phyloP scores from a whole-genome alignment of 2,888 invertebrate species.

The Lepidochrysops patricia region DNA sequence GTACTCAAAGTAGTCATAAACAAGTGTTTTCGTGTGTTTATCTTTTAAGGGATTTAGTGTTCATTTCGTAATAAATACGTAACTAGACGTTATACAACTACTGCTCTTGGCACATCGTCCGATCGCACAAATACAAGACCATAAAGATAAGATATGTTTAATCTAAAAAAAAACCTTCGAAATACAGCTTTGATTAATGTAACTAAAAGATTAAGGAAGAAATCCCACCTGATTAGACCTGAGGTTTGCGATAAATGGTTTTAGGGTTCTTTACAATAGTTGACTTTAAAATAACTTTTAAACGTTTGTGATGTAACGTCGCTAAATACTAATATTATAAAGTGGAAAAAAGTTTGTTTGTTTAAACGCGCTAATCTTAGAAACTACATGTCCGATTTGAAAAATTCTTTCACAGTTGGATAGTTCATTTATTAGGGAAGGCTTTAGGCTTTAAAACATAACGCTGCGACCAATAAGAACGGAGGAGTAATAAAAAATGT shows the following conservation, averaged over 20 bases:
- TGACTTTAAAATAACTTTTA: no score
- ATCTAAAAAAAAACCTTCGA: constrained; percentile 45
- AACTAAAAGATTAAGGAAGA: constrained; percentile 41
- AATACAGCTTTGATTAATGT: constrained; percentile 58
- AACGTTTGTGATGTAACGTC: no score
- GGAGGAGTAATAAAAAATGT: no score
- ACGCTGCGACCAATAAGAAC: no score
- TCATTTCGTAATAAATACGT: constrained; percentile 6
- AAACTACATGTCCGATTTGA: no score
- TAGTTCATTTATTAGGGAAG: no score
- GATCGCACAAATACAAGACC: constrained; percentile 12
- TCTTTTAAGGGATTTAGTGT: neutral
- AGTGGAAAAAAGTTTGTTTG: no score
- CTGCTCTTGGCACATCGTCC: neutral
- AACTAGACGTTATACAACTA: neutral
- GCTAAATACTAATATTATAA: no score
- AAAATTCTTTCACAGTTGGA: no score
- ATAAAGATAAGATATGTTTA: constrained; percentile 33
- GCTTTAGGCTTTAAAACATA: no score
- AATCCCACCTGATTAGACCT: constrained; percentile 50
- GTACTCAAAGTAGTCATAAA: neutral
- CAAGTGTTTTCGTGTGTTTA: neutral
- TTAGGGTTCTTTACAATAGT: constrained; percentile 10
- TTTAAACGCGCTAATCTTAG: no score
- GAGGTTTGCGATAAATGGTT: constrained; percentile 44